These are phyloP conservation scores for Vireo altiloquus DNA, from an alignment of 2,113 vertebrate genomes.

Conservation along the genomic window DNA sequence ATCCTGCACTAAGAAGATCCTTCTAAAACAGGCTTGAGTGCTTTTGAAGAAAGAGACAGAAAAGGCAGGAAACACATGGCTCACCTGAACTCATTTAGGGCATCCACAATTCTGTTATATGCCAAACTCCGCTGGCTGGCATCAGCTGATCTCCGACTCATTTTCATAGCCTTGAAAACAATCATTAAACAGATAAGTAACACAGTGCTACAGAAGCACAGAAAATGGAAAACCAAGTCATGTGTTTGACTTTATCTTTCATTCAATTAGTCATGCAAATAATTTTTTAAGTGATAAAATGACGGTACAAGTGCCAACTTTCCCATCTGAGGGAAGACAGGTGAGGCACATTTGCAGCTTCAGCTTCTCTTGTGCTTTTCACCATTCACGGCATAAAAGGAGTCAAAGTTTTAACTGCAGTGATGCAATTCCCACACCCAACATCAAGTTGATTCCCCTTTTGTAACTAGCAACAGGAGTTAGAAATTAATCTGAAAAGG, in stretches of 20 bases:
- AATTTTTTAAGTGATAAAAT: background rate
- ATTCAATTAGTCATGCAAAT: constrained; percentile 16
- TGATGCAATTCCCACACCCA: background rate
- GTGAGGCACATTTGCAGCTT: background rate
- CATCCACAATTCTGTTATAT: constrained; percentile 93
- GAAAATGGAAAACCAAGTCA: constrained; percentile 58
- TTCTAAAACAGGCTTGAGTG: background rate
- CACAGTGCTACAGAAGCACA: background rate
- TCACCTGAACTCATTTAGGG: constrained; percentile 98
- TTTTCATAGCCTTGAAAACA: constrained; percentile 95
- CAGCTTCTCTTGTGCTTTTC: background rate
- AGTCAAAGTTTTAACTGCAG: constrained; percentile 14
- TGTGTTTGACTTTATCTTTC: constrained; percentile 38
- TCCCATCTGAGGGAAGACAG: background rate
- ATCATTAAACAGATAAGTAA: constrained; percentile 67
- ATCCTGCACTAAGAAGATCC: background rate
- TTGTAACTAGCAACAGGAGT: background rate
- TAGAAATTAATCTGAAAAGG: background rate
- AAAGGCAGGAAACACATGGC: background rate
- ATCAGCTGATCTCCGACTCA: constrained; percentile 93
- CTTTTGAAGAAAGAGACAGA: background rate
- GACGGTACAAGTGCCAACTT: background rate
- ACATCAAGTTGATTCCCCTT: background rate
- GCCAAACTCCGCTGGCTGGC: constrained; percentile 91
- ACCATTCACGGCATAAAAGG: background rate